phyloP scores from a whole-genome alignment of 2,113 vertebrate genomes.

The Eleginops maclovinus region DNA sequence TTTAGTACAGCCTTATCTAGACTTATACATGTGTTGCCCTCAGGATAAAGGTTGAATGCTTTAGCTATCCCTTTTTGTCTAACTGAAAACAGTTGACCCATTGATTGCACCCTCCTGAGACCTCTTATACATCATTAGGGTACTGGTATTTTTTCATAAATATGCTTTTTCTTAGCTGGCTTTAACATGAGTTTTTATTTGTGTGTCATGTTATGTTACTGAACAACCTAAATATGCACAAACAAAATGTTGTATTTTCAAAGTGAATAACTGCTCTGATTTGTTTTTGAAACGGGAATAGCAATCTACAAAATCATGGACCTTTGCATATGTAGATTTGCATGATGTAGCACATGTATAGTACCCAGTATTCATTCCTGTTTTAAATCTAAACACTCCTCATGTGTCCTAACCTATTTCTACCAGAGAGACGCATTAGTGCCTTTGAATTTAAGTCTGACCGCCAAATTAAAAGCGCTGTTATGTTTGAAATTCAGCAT shows the following conservation, averaged over 20 bases:
- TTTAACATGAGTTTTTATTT: no score
- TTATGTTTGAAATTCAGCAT: not conserved
- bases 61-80: not conserved
- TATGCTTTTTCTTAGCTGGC: not conserved
- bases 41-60: not conserved
- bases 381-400: slow-evolving; percentile 11
- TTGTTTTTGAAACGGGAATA: not conserved
- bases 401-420: not conserved
- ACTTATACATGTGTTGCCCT: not conserved
- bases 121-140: not conserved
- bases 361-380: not conserved
- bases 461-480: accelerated
- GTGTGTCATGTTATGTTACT: not conserved
- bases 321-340: not conserved
- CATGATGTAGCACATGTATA: not conserved
- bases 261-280: not conserved
- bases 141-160: not conserved
- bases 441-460: not conserved
- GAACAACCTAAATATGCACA: not conserved
- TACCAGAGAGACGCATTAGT: not conserved
- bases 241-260: not conserved
- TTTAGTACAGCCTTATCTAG: not conserved
- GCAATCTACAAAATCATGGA: not conserved
- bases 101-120: slow-evolving; percentile 2
- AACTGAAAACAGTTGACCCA: not conserved